Conservation (phyloP, 1,140 invertebrate genomes). For the Brachionus sp. region DNA sequence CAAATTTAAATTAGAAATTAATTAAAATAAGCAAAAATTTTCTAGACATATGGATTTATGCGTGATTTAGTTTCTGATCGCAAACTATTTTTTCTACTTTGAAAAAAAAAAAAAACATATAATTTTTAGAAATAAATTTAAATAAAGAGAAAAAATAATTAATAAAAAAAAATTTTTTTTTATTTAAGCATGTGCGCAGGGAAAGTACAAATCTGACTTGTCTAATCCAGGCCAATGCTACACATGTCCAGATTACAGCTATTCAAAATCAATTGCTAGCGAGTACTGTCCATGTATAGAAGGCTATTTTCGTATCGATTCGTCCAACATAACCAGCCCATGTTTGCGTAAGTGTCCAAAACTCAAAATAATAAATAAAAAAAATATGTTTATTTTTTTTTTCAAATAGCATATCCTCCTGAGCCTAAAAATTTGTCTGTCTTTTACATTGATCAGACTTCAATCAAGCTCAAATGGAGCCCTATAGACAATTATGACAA, state of each 20-base stretch:
- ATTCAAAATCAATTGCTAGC: neutral
- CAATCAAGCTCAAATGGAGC: conserved; percentile 24
- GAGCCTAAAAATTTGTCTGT: conserved; percentile 45
- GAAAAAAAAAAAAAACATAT: too few species aligned
- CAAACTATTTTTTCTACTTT: too few species aligned
- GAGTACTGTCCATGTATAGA: conserved; percentile 14
- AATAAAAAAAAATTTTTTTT: neutral
- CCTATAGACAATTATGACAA: conserved; percentile 26
- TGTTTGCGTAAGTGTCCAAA: conserved; percentile 36
- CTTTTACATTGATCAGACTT: conserved; percentile 15
- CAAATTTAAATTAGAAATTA: too few species aligned
- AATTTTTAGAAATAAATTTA: neutral
- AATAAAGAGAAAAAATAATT: neutral
- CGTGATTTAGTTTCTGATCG: too few species aligned
- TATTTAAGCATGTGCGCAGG: conserved; percentile 22
- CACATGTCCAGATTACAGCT: conserved; percentile 32
- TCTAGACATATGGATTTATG: too few species aligned
- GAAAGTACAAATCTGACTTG: conserved; percentile 3
- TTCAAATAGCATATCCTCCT: neutral
- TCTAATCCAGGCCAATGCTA: neutral
- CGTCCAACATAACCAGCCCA: neutral
- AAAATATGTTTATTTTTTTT: neutral
- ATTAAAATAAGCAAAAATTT: too few species aligned
- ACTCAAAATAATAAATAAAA: neutral
- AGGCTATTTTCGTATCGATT: neutral